Base-by-base conservation (phyloP, 2,888 invertebrate species). In the Priocnemis perturbator region DNA sequence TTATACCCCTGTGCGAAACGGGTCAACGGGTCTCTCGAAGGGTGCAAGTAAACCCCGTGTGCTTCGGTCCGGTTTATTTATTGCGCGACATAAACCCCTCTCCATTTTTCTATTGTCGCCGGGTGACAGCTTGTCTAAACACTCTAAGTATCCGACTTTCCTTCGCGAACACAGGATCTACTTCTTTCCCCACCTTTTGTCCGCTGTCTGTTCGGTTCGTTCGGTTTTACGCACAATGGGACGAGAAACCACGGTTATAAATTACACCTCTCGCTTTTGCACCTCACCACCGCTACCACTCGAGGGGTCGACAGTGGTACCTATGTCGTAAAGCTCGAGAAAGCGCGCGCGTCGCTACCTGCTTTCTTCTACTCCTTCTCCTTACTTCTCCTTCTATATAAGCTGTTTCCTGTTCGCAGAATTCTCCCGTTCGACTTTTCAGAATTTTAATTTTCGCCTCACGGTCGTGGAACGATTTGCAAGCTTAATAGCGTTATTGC, bases 121-220 rank as follows among this genome's bases (percentile, higher is more conserved):
- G 67, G 60, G 69, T 83, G 86, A 85, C 84, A 81, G 85, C 78
- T 76, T 86, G 86, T 86, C 86, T 76, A 87, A 86, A 85, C 85
- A 86, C 76, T 83, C 81, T 65, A 83, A 85, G 81, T 77, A 83
- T 82, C 78, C 73, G 77, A 81, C 74, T 83, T 83, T 77, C 68
- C 64, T 67, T 58, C 66, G 59, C 66, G 69, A 21, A 17, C 3
- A 3, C 20, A 0, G 14, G 1, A n/a, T 21, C 50, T 63, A 37
- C 59, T 58, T 56, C 50, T 55, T 67, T 20, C 66, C 50, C 56
- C 37, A 26, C 44, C 23, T 53, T 11, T 23, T 53, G 21, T 48
- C 60, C 60, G 45, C 45, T 11, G 60, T 48, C 53, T 50, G 37
- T 45, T 61, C 71, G 62, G 62, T 66, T 62, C 67, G 66, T 71